Conservation (phyloP, 2,113 vertebrate genomes). For the Festucalex cinctus region DNA sequence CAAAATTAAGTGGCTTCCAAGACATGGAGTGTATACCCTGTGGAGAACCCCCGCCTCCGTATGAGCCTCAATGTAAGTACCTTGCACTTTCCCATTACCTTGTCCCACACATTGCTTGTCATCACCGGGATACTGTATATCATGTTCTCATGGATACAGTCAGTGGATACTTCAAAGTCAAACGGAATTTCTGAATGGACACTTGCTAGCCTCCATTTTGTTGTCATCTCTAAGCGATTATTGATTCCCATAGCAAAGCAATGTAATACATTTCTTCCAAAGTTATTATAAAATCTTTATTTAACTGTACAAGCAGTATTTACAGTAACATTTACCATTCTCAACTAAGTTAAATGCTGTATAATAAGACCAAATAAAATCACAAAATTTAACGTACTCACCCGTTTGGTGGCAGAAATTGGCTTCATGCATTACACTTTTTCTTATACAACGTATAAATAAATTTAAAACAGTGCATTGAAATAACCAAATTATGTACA, state of each 20-base stretch:
- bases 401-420: neutral
- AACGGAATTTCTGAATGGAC: neutral
- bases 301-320: neutral
- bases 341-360: neutral
- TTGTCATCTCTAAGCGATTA: neutral
- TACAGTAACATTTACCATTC: neutral
- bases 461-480: too few relatives aligned
- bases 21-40: constrained; percentile 97
- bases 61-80: constrained; percentile 94
- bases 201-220: neutral
- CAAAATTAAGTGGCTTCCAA: constrained; percentile 93
- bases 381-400: too few relatives aligned
- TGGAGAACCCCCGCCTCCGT: constrained; percentile 90
- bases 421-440: neutral
- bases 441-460: too few relatives aligned
- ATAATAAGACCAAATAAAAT: neutral
- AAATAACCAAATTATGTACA: too few relatives aligned
- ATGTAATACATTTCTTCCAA: neutral
- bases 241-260: neutral
- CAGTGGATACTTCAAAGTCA: neutral
- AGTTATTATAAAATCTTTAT: neutral
- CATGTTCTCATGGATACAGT: constrained; percentile 27
- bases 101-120: constrained; percentile 24
- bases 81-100: constrained; percentile 18
- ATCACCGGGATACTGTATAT: constrained; percentile 13